Percentiles rank a stretch among this genome's conserved stretches.
These are phyloP conservation scores for Butorides virescens DNA, from an alignment of 2,113 vertebrate species.

Conservation along the genomic window DNA sequence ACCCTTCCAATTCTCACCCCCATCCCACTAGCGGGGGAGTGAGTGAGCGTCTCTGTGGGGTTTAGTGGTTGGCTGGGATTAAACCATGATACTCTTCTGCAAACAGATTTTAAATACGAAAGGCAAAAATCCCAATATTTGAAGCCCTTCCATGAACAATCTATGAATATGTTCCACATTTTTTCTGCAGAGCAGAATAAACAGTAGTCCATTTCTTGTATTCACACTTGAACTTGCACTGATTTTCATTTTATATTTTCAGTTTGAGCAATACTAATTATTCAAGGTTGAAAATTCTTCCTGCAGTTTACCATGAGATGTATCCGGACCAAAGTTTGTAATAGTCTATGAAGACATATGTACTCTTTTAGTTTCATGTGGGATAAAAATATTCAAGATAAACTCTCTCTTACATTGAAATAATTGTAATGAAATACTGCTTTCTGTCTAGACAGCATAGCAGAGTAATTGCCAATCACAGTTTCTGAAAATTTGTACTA, in stretches of 20 bases:
- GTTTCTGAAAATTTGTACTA: not conserved
- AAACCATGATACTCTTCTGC: not conserved
- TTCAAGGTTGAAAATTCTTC: not conserved
- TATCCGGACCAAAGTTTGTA: not conserved
- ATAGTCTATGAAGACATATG: not conserved
- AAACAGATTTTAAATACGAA: not conserved
- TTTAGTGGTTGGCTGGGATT: not conserved
- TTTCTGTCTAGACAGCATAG: not conserved
- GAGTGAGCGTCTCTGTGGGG: not conserved
- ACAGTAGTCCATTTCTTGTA: not conserved
- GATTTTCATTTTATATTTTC: not conserved
- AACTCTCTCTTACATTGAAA: not conserved
- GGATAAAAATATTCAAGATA: not conserved
- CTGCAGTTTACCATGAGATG: not conserved
- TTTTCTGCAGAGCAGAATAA: not conserved
- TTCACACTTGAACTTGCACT: not conserved
- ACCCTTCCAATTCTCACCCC: not conserved
- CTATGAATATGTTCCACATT: not conserved
- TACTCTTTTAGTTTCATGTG: not conserved
- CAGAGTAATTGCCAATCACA: not conserved
- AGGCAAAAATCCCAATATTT: not conserved
- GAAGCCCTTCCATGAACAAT: not conserved
- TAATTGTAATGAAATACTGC: not conserved
- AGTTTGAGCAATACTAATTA: not conserved
- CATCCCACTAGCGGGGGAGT: fast-evolving